A percentile compares a stretch with the other conserved stretches of the same genome.
Conservation (phyloP, 1,140 invertebrate genomes). For the Leptoteleia sp. region DNA sequence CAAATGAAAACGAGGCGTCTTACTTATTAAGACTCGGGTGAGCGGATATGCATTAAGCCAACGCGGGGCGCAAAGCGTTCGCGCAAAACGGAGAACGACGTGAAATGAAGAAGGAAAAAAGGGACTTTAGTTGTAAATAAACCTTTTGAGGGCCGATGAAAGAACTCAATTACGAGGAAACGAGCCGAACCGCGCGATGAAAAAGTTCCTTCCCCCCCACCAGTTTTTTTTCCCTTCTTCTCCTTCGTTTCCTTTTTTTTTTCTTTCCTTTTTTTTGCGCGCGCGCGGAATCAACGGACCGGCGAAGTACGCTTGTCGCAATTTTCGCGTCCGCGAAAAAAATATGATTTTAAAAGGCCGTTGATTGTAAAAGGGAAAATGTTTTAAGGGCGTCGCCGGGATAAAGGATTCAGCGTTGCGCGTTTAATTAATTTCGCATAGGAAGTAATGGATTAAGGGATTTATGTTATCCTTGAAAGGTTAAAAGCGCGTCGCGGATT, state of each 20-base stretch:
- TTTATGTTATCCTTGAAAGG: slow-evolving; percentile 37
- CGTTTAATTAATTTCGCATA: slow-evolving; percentile 43
- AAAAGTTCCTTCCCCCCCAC: background rate
- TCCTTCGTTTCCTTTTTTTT: too few relatives aligned
- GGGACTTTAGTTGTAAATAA: slow-evolving; percentile 32
- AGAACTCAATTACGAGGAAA: slow-evolving; percentile 43
- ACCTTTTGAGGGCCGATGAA: slow-evolving; percentile 40
- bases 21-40: slow-evolving; percentile 49
- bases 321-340: slow-evolving; percentile 18
- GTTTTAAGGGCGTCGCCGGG: slow-evolving; percentile 6
- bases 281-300: slow-evolving; percentile 7
- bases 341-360: slow-evolving; percentile 24
- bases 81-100: too few relatives aligned
- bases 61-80: slow-evolving; percentile 3
- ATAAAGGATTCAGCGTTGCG: slow-evolving; percentile 10
- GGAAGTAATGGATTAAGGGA: slow-evolving; percentile 35
- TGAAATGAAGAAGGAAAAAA: slow-evolving; percentile 33
- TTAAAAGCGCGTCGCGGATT: background rate
- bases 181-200: slow-evolving; percentile 11
- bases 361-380: slow-evolving; percentile 30
- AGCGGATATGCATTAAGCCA: slow-evolving; percentile 44
- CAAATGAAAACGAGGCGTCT: slow-evolving; percentile 18
- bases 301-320: background rate
- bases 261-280: background rate
- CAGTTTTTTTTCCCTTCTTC: too few relatives aligned